Evolutionary conservation across 2,888 invertebrate genomes (phyloP).

Genomic region (Lutraria lutraria): DNA sequence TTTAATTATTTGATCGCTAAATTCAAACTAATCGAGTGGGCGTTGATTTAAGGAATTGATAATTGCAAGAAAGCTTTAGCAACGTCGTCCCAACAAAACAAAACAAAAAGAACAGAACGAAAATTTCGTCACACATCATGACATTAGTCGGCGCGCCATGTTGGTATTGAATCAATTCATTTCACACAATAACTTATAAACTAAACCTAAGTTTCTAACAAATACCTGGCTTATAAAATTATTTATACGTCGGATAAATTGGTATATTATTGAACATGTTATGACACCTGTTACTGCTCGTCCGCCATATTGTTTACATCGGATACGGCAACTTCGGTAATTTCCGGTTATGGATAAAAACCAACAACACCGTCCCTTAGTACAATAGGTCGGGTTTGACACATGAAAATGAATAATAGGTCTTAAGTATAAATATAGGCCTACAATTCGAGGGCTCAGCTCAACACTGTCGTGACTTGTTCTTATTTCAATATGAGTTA

Average conservation of each 20-base stretch:
- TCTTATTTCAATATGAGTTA: too few species aligned
- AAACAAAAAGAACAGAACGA: too few species aligned
- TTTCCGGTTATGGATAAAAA: constrained; percentile 30
- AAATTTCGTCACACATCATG: neutral
- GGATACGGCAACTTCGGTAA: constrained; percentile 52
- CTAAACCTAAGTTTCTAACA: neutral
- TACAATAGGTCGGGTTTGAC: too few species aligned
- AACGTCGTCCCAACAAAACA: too few species aligned
- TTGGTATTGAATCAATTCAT: neutral
- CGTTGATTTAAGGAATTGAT: too few species aligned
- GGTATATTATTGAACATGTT: constrained; percentile 13
- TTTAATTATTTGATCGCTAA: too few species aligned
- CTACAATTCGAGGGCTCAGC: too few species aligned
- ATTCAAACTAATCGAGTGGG: too few species aligned
- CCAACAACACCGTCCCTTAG: neutral
- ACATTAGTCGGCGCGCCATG: neutral
- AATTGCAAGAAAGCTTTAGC: too few species aligned
- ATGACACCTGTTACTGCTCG: constrained; percentile 23
- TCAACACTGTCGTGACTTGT: too few species aligned
- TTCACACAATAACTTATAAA: neutral
- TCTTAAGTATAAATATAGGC: too few species aligned
- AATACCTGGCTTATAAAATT: neutral
- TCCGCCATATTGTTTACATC: constrained; percentile 81
- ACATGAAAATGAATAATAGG: too few species aligned
- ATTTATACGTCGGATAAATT: neutral